Base-by-base conservation (phyloP, 1,140 invertebrate species). In the Drosophila athabasca region DNA sequence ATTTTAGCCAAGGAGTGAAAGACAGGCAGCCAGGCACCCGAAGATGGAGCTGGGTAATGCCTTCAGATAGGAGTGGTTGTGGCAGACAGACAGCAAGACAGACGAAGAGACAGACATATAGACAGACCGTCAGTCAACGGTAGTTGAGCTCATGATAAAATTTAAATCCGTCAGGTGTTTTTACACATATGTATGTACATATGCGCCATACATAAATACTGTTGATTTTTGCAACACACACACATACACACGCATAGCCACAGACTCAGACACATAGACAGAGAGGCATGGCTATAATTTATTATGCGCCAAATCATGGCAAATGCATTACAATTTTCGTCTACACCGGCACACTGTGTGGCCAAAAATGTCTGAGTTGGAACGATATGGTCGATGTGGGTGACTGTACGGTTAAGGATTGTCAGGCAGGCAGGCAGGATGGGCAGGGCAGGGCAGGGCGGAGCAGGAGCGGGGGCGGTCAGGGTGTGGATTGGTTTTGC, bases 261-360 rank as follows among this genome's bases (percentile, higher is more conserved):
- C 24, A 9, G 31, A 8, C 6, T 1, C 3, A 39, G 35, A 35
- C 9, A 11, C 9, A 13, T 3, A 39, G 35, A 1, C 11, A 1
- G 13, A 11, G 44, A 45, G 15, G 55, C 52, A 58, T 50, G 64
- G 51, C 44, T 75, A 66, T 81, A 81, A 81, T 81, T 81, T 81
- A 81, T 81, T 81, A 81, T 81, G 79, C 79, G 79, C 79, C 79
- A 81, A 81, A 81, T 81, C 79, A 81, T 82, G 79, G 79, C 62
- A 72, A 81, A 81, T 81, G 79, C 79, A 81, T 81, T 81, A 81
- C 64, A 81, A 81, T 81, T 82, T 59, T 72, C 78, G 73, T 81
- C 79, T 81, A 62, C 76, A 61, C 49, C 61, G 75, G 71, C 51
- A 45, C 35, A 13, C 35, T 73, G 57, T 78, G 78, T 80, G 78